Evolutionary conservation across 2,888 invertebrate genomes (phyloP), one percentile per base, ranked within the genome.

Genomic region (Agrotis clavis): DNA sequence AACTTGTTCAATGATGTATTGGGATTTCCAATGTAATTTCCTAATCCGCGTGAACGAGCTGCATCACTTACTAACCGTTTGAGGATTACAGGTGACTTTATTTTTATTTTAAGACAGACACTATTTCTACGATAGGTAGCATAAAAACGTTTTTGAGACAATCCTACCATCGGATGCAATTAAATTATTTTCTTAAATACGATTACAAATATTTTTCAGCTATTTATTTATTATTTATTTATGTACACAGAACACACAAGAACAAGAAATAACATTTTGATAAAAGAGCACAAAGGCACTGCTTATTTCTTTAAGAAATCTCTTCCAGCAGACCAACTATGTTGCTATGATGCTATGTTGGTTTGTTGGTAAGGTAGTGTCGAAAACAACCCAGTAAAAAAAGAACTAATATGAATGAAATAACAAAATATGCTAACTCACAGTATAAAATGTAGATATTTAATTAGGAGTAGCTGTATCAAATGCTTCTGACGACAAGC

Each of bases 401-500:
- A 51, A 35, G 13, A 45, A 4, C 4, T 19, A 18, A n/a, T 51
- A 16, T 16, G 4, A 19, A 41, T 67, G 13, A 30, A 62, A 18
- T 18, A 56, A 73, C 14, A 30, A 18, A 67, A 67, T 25, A 65
- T 57, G 21, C 25, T 25, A 62, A 62, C 51, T 54, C 48, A 65
- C 21, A 69, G 53, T 71, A 76, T 56, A 51, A 57, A 25, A 70
- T 59, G 41, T 70, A 41, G 41, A 41, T 41, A 67, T 68, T 72
- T 70, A 76, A 79, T 73, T 81, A 76, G 47, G 25, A 80, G 65
- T 62, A 80, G 60, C 64, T 70, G 73, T 68, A 71, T 56, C 63
- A 67, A 79, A 77, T 63, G 69, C 63, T 73, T 86, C 87, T 88
- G 89, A 90, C 87, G 91, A 93, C 92, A 90, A 90, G 87, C 90